These are phyloP conservation scores for Platalea minor DNA, from an alignment of 2,797 vertebrate species.

Conservation along the genomic window DNA sequence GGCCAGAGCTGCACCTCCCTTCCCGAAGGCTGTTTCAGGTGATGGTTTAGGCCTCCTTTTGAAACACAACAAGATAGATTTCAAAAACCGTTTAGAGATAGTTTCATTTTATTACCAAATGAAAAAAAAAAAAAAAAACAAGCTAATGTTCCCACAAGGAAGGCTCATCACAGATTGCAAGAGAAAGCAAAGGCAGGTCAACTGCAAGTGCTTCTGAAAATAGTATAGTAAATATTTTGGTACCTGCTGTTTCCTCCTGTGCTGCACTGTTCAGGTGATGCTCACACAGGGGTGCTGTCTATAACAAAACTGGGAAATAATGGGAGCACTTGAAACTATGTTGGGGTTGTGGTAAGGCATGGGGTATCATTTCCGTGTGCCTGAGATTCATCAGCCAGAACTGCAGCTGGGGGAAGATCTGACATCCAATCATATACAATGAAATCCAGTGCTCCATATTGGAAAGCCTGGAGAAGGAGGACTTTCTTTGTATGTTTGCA, in stretches of 20 bases:
- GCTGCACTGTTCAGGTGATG: neutral
- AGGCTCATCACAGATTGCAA: neutral
- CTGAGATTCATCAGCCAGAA: neutral
- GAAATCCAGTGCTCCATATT: neutral
- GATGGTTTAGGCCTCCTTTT: neutral
- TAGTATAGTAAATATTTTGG: neutral
- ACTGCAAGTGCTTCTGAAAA: neutral
- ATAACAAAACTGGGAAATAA: neutral
- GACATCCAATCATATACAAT: neutral
- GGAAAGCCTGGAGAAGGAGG: neutral
- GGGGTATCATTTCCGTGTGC: neutral
- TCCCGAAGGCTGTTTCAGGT: neutral
- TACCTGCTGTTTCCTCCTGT: neutral
- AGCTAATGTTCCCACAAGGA: neutral
- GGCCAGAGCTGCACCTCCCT: neutral
- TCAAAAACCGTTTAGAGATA: neutral
- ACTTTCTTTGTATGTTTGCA: neutral
- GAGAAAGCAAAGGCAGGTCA: neutral
- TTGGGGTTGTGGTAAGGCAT: neutral
- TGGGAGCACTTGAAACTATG: neutral
- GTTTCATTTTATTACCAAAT: neutral
- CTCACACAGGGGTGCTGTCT: neutral
- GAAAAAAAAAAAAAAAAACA: neutral
- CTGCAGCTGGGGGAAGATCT: neutral
- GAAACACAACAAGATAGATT: neutral